Conservation (phyloP, 2,113 vertebrate species). For the Anolis sagrei region DNA sequence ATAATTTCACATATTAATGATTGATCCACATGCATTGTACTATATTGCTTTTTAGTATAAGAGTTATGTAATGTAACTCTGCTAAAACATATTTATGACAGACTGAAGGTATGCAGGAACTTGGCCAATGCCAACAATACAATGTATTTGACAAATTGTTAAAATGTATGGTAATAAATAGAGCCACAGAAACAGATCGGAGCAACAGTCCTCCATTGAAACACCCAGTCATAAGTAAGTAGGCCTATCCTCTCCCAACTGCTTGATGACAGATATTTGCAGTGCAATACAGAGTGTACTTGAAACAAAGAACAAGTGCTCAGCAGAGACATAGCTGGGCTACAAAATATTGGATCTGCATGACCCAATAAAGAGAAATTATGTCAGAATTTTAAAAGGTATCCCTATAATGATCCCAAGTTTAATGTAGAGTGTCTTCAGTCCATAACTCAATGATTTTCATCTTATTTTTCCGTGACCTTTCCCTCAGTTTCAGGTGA, state of each 20-base stretch:
- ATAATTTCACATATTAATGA: too few relatives aligned
- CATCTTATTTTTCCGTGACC: too few relatives aligned
- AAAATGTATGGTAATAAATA: constrained; percentile 15
- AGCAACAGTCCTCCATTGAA: background rate
- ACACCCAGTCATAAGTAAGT: background rate
- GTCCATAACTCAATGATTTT: too few relatives aligned
- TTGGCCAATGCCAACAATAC: background rate
- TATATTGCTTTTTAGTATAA: too few relatives aligned
- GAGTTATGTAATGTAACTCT: too few relatives aligned
- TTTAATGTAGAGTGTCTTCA: background rate
- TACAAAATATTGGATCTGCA: background rate
- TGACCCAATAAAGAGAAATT: background rate
- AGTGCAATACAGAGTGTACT: background rate
- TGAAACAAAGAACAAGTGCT: background rate
- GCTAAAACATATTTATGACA: too few relatives aligned
- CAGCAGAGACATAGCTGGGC: background rate
- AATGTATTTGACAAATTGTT: constrained; percentile 20
- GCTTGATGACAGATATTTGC: background rate
- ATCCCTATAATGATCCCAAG: background rate
- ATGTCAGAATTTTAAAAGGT: background rate
- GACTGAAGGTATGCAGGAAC: too few relatives aligned
- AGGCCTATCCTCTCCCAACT: background rate
- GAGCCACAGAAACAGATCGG: background rate
- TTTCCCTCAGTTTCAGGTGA: too few relatives aligned
- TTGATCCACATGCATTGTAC: too few relatives aligned